Evolutionary conservation across 1,140 invertebrate species (phyloP).

Genomic region (Orius insidiosus): DNA sequence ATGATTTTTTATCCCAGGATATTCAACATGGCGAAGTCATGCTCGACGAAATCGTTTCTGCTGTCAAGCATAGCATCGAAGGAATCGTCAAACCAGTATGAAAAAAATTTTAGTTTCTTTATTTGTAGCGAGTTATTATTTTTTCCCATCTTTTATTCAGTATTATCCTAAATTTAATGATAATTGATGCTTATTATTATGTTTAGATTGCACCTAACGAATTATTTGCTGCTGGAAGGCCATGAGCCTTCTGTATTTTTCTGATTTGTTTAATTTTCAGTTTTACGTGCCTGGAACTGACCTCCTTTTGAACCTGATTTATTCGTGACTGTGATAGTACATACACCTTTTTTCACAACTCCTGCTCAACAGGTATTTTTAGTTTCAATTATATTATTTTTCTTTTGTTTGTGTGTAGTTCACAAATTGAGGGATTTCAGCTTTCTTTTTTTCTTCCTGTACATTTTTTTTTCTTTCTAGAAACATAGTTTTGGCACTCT

Average conservation of each 20-base stretch:
- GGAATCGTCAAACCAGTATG: conserved; percentile 45
- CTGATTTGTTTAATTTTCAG: conserved; percentile 27
- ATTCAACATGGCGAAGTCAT: conserved; percentile 47
- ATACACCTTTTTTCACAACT: conserved; percentile 57
- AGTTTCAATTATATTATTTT: neutral
- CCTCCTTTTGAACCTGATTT: conserved; percentile 48
- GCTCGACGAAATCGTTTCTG: conserved; percentile 46
- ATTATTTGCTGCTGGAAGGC: neutral
- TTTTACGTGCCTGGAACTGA: conserved; percentile 51
- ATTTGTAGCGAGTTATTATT: too few species aligned
- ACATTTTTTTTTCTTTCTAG: too few species aligned
- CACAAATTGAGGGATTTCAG: too few species aligned
- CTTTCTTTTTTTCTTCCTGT: too few species aligned
- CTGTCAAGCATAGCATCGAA: conserved; percentile 43
- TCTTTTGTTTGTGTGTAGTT: neutral
- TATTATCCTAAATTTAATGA: neutral
- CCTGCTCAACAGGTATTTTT: conserved; percentile 43
- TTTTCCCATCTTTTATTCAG: conserved; percentile 16
- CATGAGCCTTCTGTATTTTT: conserved; percentile 11
- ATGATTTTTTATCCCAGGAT: conserved; percentile 27
- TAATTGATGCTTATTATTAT: neutral
- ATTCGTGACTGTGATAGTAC: conserved; percentile 60
- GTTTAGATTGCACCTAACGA: neutral
- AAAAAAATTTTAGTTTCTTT: conserved; percentile 15
- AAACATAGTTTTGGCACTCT: too few species aligned